Evolutionary conservation across 1,140 invertebrate genomes (phyloP), one percentile per base, ranked within the genome.

Genomic region (Aphelenchoides fujianensis): DNA sequence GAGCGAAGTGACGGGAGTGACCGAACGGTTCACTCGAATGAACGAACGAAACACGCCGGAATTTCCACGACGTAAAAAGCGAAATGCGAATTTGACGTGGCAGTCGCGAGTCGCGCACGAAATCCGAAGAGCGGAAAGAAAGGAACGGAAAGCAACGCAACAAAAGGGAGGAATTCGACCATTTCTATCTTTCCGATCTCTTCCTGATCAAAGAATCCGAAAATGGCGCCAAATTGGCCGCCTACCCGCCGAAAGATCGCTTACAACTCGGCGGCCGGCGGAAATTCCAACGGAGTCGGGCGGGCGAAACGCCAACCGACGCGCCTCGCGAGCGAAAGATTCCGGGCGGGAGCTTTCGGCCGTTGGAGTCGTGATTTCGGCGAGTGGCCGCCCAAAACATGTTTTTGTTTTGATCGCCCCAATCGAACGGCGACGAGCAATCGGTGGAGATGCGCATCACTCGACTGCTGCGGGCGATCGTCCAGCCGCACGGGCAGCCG

Each of bases 401-500:
- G 3, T 37, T 57, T 63, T 63, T 2, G 61, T 23, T 2, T 62
- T 63, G 3, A 63, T 31, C 9, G 2, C 3, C 27, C 3, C n/a
- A n/a, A n/a, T n/a, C n/a, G n/a, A n/a, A n/a, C n/a, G n/a, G n/a
- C 16, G 23, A 12, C 27, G 3, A 32, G 3, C 0, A 32, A 63
- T 27, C 23, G 19, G 61, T 30, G 23, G 30, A 3, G 27, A 70
- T 70, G 69, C 16, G 30, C 9, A 48, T 70, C 9, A 70, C 62
- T 1, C 30, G 30, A 2, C 9, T n/a, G 5, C 23, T 16, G 12
- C 16, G 66, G 23, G 19, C 41, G 16, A 69, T 55, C 3, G 2
- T 70, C 2, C 7, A 27, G 32, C 52, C 48, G 35, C 2, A 3
- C 3, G 28, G 16, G n/a, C 37, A 48, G 5, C 16, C 30, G 31